These are phyloP conservation scores for Nothoprocta pentlandii DNA, from an alignment of 2,113 vertebrate species.

Conservation along the genomic window DNA sequence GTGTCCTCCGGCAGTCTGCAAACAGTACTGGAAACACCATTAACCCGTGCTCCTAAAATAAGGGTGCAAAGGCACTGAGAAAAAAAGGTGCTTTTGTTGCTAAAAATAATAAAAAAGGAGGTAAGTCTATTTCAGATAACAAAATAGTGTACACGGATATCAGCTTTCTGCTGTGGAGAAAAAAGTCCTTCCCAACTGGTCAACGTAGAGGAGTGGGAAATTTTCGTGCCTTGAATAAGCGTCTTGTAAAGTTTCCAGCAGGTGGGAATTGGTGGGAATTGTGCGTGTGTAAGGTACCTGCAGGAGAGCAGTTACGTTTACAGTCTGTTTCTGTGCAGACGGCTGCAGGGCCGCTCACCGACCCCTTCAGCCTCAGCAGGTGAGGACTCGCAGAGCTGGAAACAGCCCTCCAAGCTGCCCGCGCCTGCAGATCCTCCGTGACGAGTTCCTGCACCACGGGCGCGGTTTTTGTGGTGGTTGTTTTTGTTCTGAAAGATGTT, in stretches of 20 bases:
- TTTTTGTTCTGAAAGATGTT: not conserved
- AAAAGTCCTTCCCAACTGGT: not conserved
- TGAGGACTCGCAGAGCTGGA: not conserved
- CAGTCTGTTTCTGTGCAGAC: not conserved
- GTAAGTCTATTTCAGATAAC: not conserved
- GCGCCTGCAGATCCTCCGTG: not conserved
- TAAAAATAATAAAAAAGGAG: not conserved
- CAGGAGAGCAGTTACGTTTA: not conserved
- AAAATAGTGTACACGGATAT: not conserved
- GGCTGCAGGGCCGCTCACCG: not conserved
- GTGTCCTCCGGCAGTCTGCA: slow-evolving; percentile 13
- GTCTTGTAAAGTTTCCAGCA: not conserved
- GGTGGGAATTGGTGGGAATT: not conserved
- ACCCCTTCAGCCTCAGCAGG: rapidly evolving
- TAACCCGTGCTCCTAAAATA: not conserved
- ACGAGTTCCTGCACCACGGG: rapidly evolving
- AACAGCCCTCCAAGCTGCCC: rapidly evolving
- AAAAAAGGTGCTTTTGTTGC: not conserved
- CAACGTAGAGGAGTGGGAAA: not conserved
- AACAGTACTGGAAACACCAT: not conserved
- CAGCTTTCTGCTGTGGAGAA: not conserved
- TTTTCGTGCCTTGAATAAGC: not conserved
- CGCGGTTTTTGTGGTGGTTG: rapidly evolving
- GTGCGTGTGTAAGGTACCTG: not conserved
- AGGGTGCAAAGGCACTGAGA: not conserved